Percentiles rank a stretch among this genome's conserved stretches.
Conservation (phyloP, 2,797 vertebrate species). For the Microctenopoma lineatum region DNA sequence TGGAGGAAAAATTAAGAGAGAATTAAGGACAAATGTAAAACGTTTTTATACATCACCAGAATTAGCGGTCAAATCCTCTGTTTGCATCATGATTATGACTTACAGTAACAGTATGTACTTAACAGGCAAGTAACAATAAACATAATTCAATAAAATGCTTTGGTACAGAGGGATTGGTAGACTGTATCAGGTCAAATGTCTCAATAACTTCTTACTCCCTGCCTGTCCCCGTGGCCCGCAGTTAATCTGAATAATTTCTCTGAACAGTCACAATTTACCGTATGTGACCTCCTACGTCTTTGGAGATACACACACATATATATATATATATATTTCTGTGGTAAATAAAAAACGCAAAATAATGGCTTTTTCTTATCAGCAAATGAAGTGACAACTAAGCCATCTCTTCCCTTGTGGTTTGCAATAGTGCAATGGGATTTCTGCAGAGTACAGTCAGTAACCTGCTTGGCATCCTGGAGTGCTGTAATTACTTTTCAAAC, state of each 20-base stretch:
- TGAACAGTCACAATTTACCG: slow-evolving; percentile 1
- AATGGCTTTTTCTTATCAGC: background rate
- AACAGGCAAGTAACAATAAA: background rate
- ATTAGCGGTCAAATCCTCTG: background rate
- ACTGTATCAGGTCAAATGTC: background rate
- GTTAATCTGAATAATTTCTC: background rate
- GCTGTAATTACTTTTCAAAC: slow-evolving; percentile 45
- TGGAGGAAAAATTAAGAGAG: background rate
- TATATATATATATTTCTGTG: background rate
- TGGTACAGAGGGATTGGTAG: background rate
- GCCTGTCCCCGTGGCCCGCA: background rate
- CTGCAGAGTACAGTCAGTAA: slow-evolving; percentile 25
- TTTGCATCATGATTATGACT: background rate
- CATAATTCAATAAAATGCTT: background rate
- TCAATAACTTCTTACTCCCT: background rate
- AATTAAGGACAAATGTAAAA: background rate
- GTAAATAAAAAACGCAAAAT: slow-evolving; percentile 2
- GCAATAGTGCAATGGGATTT: background rate
- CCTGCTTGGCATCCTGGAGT: slow-evolving; percentile 30
- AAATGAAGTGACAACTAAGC: slow-evolving; percentile 6
- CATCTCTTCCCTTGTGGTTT: slow-evolving; percentile 10
- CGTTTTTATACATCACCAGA: background rate
- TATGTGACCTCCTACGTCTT: background rate
- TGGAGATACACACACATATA: background rate
- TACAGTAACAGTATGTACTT: background rate